Conservation (phyloP, 2,113 vertebrate genomes). For the Sus scrofa region T2T-Sscrofa CM000830.6:99498501-99499000, state of each 20-base stretch:
- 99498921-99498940: background rate
- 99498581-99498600: background rate
- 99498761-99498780: background rate
- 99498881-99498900: conserved; percentile 42
- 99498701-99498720: background rate
- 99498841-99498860: background rate
- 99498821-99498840: background rate
- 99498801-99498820: conserved; percentile 50
- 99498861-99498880: background rate
- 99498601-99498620: background rate
- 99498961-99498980: background rate
- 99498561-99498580: background rate
- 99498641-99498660: background rate
- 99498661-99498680: background rate
- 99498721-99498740: background rate
- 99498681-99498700: background rate
- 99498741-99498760: background rate
- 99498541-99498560: background rate
- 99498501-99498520: conserved; percentile 2
- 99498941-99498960: background rate
- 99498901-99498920: background rate
- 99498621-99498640: background rate
- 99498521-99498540: background rate
- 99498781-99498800: background rate
- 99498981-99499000: background rate